Evolutionary conservation across 2,888 invertebrate species (phyloP).

Genomic region (Nemapogon koenigi): DNA sequence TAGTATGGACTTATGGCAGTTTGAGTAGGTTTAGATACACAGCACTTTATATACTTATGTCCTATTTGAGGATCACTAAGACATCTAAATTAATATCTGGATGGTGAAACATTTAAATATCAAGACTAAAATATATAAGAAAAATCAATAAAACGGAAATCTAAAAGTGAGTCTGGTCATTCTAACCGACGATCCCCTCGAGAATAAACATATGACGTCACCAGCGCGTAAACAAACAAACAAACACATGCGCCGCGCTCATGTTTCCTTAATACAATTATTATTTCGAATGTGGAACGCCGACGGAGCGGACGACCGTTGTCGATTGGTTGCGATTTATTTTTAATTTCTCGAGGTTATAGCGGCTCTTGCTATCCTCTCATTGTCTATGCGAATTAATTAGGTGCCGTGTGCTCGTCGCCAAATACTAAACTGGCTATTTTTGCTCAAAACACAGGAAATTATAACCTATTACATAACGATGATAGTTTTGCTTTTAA

Average conservation of each 20-base stretch:
- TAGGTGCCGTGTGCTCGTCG: constrained; percentile 15
- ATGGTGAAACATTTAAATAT: too few relatives aligned
- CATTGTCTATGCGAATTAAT: constrained; percentile 36
- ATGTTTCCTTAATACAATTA: constrained; percentile 67
- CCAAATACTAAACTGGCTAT: constrained; percentile 8
- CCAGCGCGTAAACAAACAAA: constrained; percentile 65
- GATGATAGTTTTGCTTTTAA: constrained; percentile 2
- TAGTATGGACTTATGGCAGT: too few relatives aligned
- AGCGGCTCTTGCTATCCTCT: constrained; percentile 11
- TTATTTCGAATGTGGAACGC: constrained; percentile 62
- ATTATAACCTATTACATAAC: constrained; percentile 13
- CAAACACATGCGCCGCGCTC: constrained; percentile 66
- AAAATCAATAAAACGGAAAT: neutral
- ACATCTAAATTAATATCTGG: too few relatives aligned
- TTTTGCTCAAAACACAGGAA: constrained; percentile 6
- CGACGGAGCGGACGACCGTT: constrained; percentile 33
- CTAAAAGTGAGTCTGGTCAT: neutral
- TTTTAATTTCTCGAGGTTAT: constrained; percentile 12
- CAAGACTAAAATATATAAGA: constrained; percentile 2
- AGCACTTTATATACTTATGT: too few relatives aligned
- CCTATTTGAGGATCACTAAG: too few relatives aligned
- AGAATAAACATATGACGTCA: constrained; percentile 68
- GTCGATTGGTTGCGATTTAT: constrained; percentile 10
- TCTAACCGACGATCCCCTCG: constrained; percentile 35
- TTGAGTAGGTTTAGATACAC: too few relatives aligned